Percentiles rank a stretch among this genome's conserved stretches.
Evolutionary conservation across 37 sponge, comb jelly and placozoan genomes (phyloP).

Genomic region (Bolinopsis microptera): DNA sequence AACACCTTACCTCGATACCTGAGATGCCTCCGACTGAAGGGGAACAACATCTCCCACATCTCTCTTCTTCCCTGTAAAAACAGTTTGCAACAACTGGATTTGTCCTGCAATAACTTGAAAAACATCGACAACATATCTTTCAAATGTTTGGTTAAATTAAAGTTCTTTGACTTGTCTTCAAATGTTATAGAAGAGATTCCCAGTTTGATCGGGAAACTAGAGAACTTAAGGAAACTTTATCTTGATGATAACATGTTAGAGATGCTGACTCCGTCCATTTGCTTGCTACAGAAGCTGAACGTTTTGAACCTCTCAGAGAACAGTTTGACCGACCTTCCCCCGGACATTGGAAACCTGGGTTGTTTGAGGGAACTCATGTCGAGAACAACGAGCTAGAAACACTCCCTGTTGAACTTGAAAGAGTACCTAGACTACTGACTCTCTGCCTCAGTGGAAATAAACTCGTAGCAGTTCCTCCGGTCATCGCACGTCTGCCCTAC

Average conservation of each 20-base stretch:
- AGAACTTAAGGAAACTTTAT: slow-evolving; percentile 47
- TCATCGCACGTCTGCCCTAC: neutral
- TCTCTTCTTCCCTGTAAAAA: neutral
- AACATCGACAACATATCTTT: neutral
- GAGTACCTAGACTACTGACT: neutral
- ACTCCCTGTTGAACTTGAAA: neutral
- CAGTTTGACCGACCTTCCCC: neutral
- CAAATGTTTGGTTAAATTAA: slow-evolving; percentile 10
- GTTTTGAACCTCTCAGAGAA: slow-evolving; percentile 57
- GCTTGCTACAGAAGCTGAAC: neutral
- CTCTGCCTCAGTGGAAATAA: slow-evolving; percentile 26
- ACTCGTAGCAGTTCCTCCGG: slow-evolving; percentile 10
- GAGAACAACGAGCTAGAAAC: slow-evolving; percentile 59
- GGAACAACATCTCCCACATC: slow-evolving; percentile 34
- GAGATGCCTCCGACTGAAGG: slow-evolving; percentile 43
- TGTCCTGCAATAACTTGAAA: slow-evolving; percentile 40
- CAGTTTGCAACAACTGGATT: neutral
- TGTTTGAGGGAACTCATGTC: slow-evolving; percentile 4
- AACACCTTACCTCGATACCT: neutral
- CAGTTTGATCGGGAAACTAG: neutral
- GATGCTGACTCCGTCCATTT: neutral
- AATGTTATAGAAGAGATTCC: slow-evolving; percentile 28
- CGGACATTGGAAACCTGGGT: slow-evolving; percentile 20
- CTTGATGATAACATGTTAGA: slow-evolving; percentile 61
- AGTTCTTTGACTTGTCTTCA: slow-evolving; percentile 49